Evolutionary conservation across 2,113 vertebrate genomes (phyloP), one percentile per base, ranked within the genome.

Genomic region (Istiophorus platypterus): DNA sequence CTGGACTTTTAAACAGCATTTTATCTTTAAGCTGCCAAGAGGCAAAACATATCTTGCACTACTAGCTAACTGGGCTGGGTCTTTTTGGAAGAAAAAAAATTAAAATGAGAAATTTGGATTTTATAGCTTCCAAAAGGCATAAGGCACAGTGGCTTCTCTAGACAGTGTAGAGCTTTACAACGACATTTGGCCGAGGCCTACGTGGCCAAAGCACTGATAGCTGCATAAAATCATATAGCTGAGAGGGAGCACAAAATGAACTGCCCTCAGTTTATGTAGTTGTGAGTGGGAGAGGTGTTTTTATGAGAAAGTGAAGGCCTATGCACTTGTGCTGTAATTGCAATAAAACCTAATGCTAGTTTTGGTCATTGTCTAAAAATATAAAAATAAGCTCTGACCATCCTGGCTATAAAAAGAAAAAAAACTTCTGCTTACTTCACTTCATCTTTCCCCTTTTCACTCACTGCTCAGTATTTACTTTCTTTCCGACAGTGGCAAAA

Each of bases 1-100:
- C 72, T 80, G 45, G 52, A 66, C 51, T 74, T 83, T 80, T 77
- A 80, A 76, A 76, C 67, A 77, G 39, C 62, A 83, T 80, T 80
- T 83, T 67, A 78, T 75, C 31, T 79, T 70, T 61, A 76, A 45
- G 47, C 71, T n/a, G 67, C 45, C 29, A 15, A 7, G 26, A 22
- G 68, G 70, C 78, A 83, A 88, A 63, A 78, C 45, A 74, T 73
- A 76, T 29, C 51, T 56, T 54, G 39, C 54, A 58, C 37, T 45
- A 66, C 37, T 56, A 59, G 51, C 57, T 68, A 12, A 26, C 22
- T 24, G 13, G 57, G 70, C 52, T 54, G 70, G 27, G 20, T 47
- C n/a, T 27, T 74, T 66, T 71, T 41, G 45, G 31, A 31, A 3
- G 41, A 18, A 37, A 71, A 45, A 31, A 67, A 56, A 9, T 54